These are phyloP conservation scores for Arvicanthis niloticus DNA, from an alignment of 2,113 vertebrate genomes.

Conservation along the genomic window DNA sequence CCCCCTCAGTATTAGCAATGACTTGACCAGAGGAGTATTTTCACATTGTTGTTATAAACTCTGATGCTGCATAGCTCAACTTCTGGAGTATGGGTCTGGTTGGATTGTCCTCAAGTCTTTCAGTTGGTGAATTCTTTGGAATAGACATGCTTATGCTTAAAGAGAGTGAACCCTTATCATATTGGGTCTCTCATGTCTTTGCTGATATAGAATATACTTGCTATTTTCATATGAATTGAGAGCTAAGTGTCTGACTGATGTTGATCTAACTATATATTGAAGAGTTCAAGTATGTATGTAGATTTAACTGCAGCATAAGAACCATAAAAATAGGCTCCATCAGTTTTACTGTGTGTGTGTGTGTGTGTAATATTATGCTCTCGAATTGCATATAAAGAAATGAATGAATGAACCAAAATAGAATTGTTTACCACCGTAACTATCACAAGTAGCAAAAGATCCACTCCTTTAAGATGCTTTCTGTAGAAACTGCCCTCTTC, in stretches of 20 bases:
- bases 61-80: neutral
- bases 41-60: neutral
- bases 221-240: neutral
- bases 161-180: neutral
- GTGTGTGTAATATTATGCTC: neutral
- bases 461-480: neutral
- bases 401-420: neutral
- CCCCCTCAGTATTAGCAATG: neutral
- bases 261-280: neutral
- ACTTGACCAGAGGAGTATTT: neutral
- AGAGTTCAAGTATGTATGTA: neutral
- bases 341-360: neutral
- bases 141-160: neutral
- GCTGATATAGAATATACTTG: neutral
- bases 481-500: neutral
- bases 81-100: neutral
- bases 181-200: neutral
- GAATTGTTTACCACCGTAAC: neutral
- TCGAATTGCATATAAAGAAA: slow-evolving; percentile 10
- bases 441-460: neutral
- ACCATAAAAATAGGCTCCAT: neutral
- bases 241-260: neutral
- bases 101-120: slow-evolving; percentile 5
- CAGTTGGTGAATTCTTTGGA: slow-evolving; percentile 6
- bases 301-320: neutral